Evolutionary conservation across 1,140 invertebrate species (phyloP), one percentile per base, ranked within the genome.

Genomic region (Hylyphantes graminicola): DNA sequence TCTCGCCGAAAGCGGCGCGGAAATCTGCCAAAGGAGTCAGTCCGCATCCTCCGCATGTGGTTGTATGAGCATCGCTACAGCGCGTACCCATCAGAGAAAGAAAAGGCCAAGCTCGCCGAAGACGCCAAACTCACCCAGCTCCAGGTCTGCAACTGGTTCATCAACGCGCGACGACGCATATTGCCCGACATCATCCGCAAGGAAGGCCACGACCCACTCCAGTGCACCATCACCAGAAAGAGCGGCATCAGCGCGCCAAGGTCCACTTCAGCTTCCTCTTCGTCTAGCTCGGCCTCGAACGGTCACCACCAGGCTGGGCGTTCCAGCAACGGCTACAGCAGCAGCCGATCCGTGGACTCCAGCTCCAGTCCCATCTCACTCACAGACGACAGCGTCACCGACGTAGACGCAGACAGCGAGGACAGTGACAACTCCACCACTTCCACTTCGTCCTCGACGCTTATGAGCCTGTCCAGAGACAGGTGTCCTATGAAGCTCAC

Each of bases 71-170:
- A 98, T 87, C 92, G 96, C 21, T 98, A 96, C 90, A 97, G 98
- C 89, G 96, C 97, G 0, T 99, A 98, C 89, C 97, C 97, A 0
- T 96, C 93, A 87, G 97, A 98, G 88, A 93, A 93, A 19, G 96
- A 98, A 89, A 99, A 98, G 89, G 88, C 94, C 0, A 92, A 93
- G 0, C 90, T 98, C 7, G 95, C 96, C 11, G 93, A 94, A 88
- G 94, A 96, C 87, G 95, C 96, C 0, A 94, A 95, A 88, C 91
- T 99, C 4, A 96, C 95, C 0, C 93, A 97, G 0, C 73, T 89
- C 13, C 89, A 97, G 93, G 96, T 98, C 0, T 97, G 96, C 90
- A 98, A 98, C 90, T 98, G 97, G 97, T 98, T 98, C 88, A 98
- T 98, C 81, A 98, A 98, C 89, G 97, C 97, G 0, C 92, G 97